phyloP scores from a whole-genome alignment of 2,888 invertebrate species.

The Hirudinaria manillensis region DNA sequence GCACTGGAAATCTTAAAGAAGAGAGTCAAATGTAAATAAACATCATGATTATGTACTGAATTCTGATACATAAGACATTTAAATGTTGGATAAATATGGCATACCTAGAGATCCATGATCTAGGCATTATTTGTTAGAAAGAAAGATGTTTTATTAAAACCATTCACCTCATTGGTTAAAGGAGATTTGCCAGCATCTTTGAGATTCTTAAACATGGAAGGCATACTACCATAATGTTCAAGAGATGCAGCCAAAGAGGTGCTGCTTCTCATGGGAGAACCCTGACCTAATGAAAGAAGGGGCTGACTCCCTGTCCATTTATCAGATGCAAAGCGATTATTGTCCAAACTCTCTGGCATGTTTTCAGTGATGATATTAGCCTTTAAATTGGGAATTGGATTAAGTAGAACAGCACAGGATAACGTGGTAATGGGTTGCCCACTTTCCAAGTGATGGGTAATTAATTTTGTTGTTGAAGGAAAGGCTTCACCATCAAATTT shows the following conservation, averaged over 20 bases:
- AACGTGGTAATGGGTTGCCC: neutral
- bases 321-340: neutral
- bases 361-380: neutral
- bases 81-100: too few relatives aligned
- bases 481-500: conserved; percentile 19
- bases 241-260: neutral
- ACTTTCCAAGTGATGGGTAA: neutral
- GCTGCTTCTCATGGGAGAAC: neutral
- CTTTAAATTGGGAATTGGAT: neutral
- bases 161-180: too few relatives aligned
- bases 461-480: conserved; percentile 3
- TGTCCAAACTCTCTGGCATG: neutral
- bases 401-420: conserved; percentile 8
- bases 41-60: too few relatives aligned
- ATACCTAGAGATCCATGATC: too few relatives aligned
- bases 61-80: too few relatives aligned
- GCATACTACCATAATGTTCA: conserved; percentile 3
- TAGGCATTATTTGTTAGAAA: too few relatives aligned
- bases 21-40: too few relatives aligned
- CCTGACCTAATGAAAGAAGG: conserved; percentile 5
- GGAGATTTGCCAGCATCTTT: neutral
- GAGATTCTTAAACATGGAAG: neutral
- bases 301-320: conserved; percentile 18
- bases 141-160: too few relatives aligned
- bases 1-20: too few relatives aligned